Percentiles rank a stretch among this genome's conserved stretches.
phyloP scores from a whole-genome alignment of 2,797 vertebrate genomes.

The Brachyrhaphis roseni region DNA sequence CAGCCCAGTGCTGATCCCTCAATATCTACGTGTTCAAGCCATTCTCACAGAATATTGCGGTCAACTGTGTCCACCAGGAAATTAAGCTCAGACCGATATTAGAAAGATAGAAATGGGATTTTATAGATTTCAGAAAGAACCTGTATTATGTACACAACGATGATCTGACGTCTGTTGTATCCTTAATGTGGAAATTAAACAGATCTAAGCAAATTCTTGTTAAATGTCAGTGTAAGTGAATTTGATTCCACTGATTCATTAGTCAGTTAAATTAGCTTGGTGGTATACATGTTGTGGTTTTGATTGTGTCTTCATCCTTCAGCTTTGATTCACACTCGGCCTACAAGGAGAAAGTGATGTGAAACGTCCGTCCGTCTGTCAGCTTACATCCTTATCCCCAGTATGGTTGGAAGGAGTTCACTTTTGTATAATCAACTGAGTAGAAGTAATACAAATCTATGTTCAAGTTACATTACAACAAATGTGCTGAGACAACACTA shows the following conservation, averaged over 20 bases:
- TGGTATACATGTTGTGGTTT: not conserved
- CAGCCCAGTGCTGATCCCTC: no score
- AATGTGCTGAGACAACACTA: not conserved
- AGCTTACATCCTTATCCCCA: no score
- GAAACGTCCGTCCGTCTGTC: no score
- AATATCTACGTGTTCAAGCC: no score
- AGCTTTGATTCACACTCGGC: not conserved
- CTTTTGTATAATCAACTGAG: not conserved
- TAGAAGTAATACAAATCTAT: not conserved
- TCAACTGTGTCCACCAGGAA: not conserved
- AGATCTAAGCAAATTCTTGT: not conserved
- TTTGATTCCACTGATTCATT: not conserved
- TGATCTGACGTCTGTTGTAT: not conserved
- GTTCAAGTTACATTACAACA: not conserved
- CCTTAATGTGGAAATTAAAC: not conserved
- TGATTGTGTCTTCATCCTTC: no score
- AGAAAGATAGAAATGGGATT: not conserved
- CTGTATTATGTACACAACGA: not conserved
- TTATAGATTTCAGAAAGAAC: not conserved
- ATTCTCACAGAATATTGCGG: no score
- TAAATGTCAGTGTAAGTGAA: not conserved
- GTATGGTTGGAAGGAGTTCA: not conserved
- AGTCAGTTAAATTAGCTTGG: not conserved
- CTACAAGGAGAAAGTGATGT: no score
- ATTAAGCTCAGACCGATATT: not conserved